Percentiles rank a stretch among this genome's conserved stretches.
phyloP scores from a whole-genome alignment of 2,888 invertebrate genomes.

The Diarsia dahlii region DNA sequence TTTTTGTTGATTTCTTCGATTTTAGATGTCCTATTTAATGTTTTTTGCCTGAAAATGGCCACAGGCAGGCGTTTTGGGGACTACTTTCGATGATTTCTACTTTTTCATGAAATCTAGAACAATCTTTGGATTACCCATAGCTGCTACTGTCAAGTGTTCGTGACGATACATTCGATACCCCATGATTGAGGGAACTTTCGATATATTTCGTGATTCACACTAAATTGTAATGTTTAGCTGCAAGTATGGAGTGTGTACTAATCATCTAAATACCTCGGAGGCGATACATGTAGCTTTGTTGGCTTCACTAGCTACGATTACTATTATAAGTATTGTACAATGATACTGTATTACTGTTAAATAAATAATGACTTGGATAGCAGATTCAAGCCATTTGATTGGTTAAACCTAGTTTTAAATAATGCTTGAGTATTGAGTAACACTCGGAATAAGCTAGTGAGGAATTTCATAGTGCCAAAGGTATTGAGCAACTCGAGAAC shows the following conservation, averaged over 20 bases:
- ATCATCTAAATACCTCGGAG: constrained; percentile 15
- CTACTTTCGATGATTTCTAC: not conserved
- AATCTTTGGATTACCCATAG: not conserved
- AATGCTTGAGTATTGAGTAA: not conserved
- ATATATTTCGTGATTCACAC: constrained; percentile 40
- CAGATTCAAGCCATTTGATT: not conserved
- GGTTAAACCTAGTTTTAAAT: not conserved
- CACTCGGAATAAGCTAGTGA: not conserved
- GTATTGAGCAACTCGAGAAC: not conserved
- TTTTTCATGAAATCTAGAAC: not conserved
- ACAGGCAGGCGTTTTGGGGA: not conserved
- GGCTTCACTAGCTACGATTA: constrained; percentile 5
- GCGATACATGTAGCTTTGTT: constrained; percentile 34
- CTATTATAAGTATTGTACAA: not conserved
- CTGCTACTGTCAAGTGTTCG: not conserved
- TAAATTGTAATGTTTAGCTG: constrained; percentile 26
- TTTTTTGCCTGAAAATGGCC: not conserved
- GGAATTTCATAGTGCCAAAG: not conserved
- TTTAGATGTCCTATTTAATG: not conserved
- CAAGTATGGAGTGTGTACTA: not conserved
- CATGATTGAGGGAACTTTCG: constrained; percentile 6
- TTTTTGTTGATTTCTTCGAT: not conserved
- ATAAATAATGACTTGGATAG: not conserved
- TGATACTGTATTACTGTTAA: not conserved
- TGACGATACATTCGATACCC: constrained; percentile 33